phyloP scores from a whole-genome alignment of 2,797 vertebrate species.

The Sebastiscus albofasciatus region DNA sequence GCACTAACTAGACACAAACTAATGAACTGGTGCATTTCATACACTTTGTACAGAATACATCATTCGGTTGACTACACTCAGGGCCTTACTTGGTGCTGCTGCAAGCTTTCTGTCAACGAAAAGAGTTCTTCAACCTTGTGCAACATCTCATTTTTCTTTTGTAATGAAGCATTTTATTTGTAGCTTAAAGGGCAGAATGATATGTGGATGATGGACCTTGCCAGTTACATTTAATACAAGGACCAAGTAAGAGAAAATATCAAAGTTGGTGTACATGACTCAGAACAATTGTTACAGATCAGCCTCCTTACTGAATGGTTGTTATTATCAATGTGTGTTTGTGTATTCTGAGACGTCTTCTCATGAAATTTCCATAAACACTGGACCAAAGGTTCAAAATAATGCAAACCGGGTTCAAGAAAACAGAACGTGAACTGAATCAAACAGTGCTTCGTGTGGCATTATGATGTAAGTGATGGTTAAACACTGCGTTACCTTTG shows the following conservation, averaged over 20 bases:
- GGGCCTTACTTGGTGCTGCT: conserved; percentile 72
- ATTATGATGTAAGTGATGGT: conserved; percentile 36
- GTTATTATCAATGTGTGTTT: background rate
- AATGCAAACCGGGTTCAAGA: background rate
- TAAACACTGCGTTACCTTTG: conserved; percentile 58
- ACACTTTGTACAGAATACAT: conserved; percentile 39
- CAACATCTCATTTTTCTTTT: conserved; percentile 51
- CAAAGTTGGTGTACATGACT: background rate
- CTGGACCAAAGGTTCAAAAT: background rate
- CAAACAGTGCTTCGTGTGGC: conserved; percentile 13
- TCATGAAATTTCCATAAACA: background rate
- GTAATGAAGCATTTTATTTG: conserved; percentile 40
- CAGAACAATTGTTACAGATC: background rate
- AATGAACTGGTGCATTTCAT: conserved; percentile 34
- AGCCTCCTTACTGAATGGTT: background rate
- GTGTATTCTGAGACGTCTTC: conserved; percentile 2
- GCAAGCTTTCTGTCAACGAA: conserved; percentile 47
- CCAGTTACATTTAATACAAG: conserved; percentile 1
- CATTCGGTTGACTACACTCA: conserved; percentile 56
- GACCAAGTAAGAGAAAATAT: background rate
- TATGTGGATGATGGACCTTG: conserved; percentile 37
- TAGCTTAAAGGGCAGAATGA: conserved; percentile 22
- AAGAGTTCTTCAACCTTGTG: conserved; percentile 32
- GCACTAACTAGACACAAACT: conserved; percentile 41
- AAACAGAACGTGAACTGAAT: background rate